Base-by-base conservation (phyloP, 2,888 invertebrate species). In the Margaritifera margaritifera region DNA sequence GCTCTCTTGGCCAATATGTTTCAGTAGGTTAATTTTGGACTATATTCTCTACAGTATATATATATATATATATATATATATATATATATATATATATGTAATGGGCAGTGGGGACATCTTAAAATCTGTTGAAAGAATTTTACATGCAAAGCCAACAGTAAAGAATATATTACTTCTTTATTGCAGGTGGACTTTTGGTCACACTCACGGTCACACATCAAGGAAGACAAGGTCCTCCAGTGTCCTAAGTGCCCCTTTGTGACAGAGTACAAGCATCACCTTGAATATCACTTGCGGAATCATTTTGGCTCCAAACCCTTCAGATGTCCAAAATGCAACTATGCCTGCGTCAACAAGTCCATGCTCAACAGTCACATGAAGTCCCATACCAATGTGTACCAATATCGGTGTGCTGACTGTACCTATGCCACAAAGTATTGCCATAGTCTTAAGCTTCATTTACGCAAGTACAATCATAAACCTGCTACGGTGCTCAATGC, bases 311-410 rank as follows among this genome's bases (percentile, higher is more conserved):
- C 95, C 0, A 99, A 99, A 88, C 99, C 99, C 1, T 98, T 95
- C 92, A 95, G 95, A 88, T 99, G 98, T 90, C 92, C 93, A 75
- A 94, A 96, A 86, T 99, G 98, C 89, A 89, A 89, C 80, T 90
- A 90, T 75, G 83, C 88, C 18, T 90, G 90, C 73, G 90, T 90
- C 25, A 90, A 90, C 81, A 89, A 90, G 89, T 98, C 98, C 0
- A 99, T 99, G 99, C 92, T 99, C 67, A 99, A 97, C 90, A 98
- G 97, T 0, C 99, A 99, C 89, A 93, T 97, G 87, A 99, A 99
- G 88, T 97, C 96, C 0, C 99, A 99, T 90, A 92, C 92, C 15
- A 92, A 91, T 74, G 92, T 97, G 1, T 97, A 97, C 86, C 97
- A 96, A 87, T 98, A 96, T 89, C 93, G 77, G 69, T 99, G 99